Evolutionary conservation across 2,888 invertebrate species (phyloP).

Genomic region (Nephrotoma flavescens): DNA sequence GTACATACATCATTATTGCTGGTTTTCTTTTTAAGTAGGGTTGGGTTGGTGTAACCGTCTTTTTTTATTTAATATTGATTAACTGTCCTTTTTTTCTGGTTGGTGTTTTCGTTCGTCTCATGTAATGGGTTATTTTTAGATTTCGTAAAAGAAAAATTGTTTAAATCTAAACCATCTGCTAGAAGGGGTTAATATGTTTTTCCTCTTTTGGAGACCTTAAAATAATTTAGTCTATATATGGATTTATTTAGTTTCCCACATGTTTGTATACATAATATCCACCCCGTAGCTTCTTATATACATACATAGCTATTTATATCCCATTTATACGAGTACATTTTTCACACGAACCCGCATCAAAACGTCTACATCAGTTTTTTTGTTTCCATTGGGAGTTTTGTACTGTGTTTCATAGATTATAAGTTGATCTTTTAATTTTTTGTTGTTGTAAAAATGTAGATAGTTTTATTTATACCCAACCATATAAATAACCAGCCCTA

Average conservation of each 20-base stretch:
- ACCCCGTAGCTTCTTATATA: not conserved
- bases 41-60: slow-evolving; percentile 1
- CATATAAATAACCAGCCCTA: not conserved
- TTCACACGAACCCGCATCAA: not conserved
- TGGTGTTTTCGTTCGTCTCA: not conserved
- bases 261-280: not conserved
- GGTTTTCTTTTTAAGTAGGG: slow-evolving; percentile 1
- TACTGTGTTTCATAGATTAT: not conserved
- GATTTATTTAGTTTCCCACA: not conserved
- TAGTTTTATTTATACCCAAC: not conserved
- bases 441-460: not conserved
- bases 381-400: not conserved
- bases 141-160: not conserved
- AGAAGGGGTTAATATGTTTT: not conserved
- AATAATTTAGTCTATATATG: not conserved
- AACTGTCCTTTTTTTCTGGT: not conserved
- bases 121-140: not conserved
- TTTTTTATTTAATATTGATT: not conserved
- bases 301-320: not conserved
- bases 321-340: not conserved
- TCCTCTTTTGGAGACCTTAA: not conserved
- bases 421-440: not conserved
- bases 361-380: not conserved
- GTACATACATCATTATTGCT: not conserved
- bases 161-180: not conserved